These are phyloP conservation scores for Morone chrysops DNA, from an alignment of 2,113 vertebrate genomes.

Conservation along the genomic window DNA sequence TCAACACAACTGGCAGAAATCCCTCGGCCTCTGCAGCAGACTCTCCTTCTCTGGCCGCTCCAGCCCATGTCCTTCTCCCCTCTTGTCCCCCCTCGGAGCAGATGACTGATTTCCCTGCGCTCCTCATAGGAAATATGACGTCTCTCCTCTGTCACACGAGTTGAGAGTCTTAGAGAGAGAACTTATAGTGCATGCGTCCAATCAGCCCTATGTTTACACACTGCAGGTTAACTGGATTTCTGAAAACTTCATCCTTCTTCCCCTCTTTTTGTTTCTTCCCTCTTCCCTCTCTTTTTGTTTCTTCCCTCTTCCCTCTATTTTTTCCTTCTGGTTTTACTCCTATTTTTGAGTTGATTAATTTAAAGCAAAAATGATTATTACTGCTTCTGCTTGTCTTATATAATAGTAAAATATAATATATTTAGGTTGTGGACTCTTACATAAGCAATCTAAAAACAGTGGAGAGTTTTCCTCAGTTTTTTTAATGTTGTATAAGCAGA, in stretches of 20 bases:
- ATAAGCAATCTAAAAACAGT: not conserved
- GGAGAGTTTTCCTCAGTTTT: not conserved
- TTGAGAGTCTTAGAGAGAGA: conserved; percentile 21
- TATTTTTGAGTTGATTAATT: not conserved
- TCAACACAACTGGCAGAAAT: conserved; percentile 66
- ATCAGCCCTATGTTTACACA: not conserved
- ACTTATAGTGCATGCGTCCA: not conserved
- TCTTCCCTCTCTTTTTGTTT: not conserved
- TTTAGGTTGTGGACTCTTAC: not conserved
- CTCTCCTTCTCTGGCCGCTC: conserved; percentile 10
- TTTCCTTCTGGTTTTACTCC: not conserved
- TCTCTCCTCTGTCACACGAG: conserved; percentile 19
- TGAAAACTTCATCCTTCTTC: not conserved
- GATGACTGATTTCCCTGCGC: conserved; percentile 12
- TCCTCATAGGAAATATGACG: conserved; percentile 18
- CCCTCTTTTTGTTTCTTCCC: too few species aligned
- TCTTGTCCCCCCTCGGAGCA: not conserved
- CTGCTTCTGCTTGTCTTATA: not conserved
- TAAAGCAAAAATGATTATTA: not conserved
- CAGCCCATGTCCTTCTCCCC: not conserved
- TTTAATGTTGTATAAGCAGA: not conserved
- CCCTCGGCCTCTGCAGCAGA: conserved; percentile 29
- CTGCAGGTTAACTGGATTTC: not conserved
- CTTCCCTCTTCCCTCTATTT: not conserved
- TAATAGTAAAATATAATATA: not conserved